Percentiles rank a stretch among this genome's conserved stretches.
phyloP scores from a whole-genome alignment of 2,888 invertebrate species.

The Drosophila affinis region DNA sequence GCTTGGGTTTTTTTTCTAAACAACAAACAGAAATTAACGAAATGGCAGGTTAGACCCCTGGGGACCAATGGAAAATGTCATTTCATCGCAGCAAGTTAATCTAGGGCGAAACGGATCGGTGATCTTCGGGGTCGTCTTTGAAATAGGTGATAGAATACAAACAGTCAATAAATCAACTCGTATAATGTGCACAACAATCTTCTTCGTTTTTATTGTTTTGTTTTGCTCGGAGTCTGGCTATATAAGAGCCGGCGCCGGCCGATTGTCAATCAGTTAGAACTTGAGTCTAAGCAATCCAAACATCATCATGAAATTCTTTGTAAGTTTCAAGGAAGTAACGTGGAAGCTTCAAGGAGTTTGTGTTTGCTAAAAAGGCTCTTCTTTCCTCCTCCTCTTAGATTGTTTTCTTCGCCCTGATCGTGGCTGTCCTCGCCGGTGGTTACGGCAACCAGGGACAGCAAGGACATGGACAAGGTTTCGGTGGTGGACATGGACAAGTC shows the following conservation, averaged over 20 bases:
- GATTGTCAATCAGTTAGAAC: conserved; percentile 41
- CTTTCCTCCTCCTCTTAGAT: conserved; percentile 39
- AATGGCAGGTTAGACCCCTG: not conserved
- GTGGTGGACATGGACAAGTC: conserved; percentile 25
- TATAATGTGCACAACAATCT: conserved; percentile 7
- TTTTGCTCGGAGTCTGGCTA: conserved; percentile 32
- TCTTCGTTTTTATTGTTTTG: conserved; percentile 26
- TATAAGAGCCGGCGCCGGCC: conserved; percentile 33
- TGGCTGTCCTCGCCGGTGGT: conserved; percentile 50
- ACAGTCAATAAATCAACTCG: not conserved
- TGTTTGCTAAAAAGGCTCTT: not conserved
- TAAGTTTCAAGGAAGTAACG: conserved; percentile 39
- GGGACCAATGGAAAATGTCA: not conserved
- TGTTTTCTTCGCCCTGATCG: conserved; percentile 64
- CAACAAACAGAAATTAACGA: not conserved
- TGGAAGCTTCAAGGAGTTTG: not conserved
- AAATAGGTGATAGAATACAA: not conserved
- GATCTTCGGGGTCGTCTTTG: not conserved
- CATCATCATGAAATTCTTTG: conserved; percentile 66
- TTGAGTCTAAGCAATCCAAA: conserved; percentile 22
- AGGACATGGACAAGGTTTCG: conserved; percentile 27
- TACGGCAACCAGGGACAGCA: conserved; percentile 27
- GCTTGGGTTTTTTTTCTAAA: not conserved
- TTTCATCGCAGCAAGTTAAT: not conserved
- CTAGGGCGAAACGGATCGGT: not conserved